These are phyloP conservation scores for Benitochromis conjunctus DNA, from an alignment of 2,113 vertebrate species.

Conservation along the genomic window DNA sequence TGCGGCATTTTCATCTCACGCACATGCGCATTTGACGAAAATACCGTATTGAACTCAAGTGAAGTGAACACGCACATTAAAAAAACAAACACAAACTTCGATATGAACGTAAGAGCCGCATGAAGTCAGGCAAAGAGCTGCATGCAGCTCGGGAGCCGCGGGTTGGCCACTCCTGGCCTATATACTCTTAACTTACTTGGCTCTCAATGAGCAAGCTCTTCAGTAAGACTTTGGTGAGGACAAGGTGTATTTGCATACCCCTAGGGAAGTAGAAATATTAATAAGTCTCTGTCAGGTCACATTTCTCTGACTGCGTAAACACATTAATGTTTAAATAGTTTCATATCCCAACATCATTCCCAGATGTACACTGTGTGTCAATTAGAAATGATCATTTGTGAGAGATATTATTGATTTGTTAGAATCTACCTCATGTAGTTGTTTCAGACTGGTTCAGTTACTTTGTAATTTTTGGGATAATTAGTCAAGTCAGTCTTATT, in stretches of 20 bases:
- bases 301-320: conserved; percentile 58
- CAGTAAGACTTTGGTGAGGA: conserved; percentile 50
- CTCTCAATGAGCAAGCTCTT: conserved; percentile 32
- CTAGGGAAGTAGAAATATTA: conserved; percentile 60
- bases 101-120: no score
- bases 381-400: neutral
- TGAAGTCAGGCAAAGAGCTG: no score
- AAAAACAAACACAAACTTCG: no score
- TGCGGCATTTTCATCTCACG: no score
- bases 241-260: conserved; percentile 58
- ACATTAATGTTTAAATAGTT: conserved; percentile 10
- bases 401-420: neutral
- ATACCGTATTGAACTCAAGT: no score
- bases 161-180: no score
- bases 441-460: neutral
- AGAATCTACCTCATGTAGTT: neutral
- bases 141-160: no score
- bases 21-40: no score
- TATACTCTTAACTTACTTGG: conserved; percentile 29
- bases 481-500: neutral
- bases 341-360: neutral
- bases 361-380: neutral
- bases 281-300: conserved; percentile 51
- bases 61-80: no score
- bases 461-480: neutral